These are phyloP conservation scores for Brachyhypopomus gauderio DNA, from an alignment of 2,113 vertebrate species.

Conservation along the genomic window DNA sequence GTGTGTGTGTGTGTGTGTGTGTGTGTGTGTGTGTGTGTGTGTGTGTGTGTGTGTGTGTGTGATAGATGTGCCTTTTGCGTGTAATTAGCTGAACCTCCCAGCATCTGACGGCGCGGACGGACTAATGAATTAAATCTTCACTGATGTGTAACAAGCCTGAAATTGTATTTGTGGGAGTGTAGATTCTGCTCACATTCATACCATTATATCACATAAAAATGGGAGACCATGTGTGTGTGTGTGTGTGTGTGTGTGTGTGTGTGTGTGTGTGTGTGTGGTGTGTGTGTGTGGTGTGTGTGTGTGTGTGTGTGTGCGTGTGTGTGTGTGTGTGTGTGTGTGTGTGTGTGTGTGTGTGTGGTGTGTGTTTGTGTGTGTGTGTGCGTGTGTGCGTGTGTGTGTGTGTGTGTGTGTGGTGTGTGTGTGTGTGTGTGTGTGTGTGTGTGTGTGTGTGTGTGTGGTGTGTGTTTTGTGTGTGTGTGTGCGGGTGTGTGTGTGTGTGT, in stretches of 20 bases:
- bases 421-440: slow-evolving; percentile 6
- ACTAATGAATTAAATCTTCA: slow-evolving; percentile 66
- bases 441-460: slow-evolving; percentile 22
- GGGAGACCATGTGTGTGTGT: neutral
- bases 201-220: slow-evolving; percentile 10
- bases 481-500: neutral
- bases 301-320: neutral
- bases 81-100: slow-evolving; percentile 68
- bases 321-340: slow-evolving; percentile 5
- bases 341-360: no score
- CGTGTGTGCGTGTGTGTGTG: no score
- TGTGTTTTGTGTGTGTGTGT: slow-evolving; percentile 4
- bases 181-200: slow-evolving; percentile 31
- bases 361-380: slow-evolving; percentile 13
- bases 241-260: slow-evolving; percentile 8
- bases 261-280: neutral
- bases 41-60: slow-evolving; percentile 47
- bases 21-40: slow-evolving; percentile 47
- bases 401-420: neutral
- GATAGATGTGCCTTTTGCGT: slow-evolving; percentile 61
- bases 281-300: neutral
- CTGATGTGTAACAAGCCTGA: slow-evolving; percentile 60
- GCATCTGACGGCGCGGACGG: slow-evolving; percentile 64
- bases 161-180: slow-evolving; percentile 47
- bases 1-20: slow-evolving; percentile 9